A percentile compares a stretch with the other conserved stretches of the same genome.
Conservation (phyloP, 2,797 vertebrate genomes). For the Malurus leucopterus region DNA sequence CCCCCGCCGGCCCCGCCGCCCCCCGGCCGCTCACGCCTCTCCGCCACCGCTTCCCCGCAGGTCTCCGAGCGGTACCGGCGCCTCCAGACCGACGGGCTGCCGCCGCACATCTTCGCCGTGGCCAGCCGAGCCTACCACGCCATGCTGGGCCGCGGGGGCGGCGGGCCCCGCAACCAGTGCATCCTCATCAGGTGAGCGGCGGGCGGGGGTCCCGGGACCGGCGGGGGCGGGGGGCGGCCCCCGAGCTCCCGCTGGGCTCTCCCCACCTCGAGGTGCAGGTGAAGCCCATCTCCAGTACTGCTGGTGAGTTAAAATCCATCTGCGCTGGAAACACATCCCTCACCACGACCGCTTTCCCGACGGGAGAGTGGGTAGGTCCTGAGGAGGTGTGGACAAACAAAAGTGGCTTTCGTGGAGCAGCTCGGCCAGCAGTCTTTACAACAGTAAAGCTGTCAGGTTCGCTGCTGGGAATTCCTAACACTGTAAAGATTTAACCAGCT, state of each 20-base stretch:
- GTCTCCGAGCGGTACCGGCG: constrained; percentile 66
- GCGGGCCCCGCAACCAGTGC: constrained; percentile 67
- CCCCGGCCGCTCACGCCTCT: neutral
- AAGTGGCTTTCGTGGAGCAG: neutral
- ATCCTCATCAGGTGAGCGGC: constrained; percentile 74
- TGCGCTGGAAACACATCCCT: accelerated
- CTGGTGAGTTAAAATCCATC: neutral
- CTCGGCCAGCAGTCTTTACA: accelerated
- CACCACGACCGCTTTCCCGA: accelerated
- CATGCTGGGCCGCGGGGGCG: constrained; percentile 59
- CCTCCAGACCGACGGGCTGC: constrained; percentile 43
- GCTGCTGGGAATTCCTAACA: neutral
- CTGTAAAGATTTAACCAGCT: neutral
- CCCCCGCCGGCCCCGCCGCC: neutral
- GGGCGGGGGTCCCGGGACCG: too few relatives aligned
- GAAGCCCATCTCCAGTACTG: accelerated
- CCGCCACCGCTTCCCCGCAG: neutral
- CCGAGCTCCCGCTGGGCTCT: accelerated
- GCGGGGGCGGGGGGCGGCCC: accelerated
- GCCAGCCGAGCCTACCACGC: constrained; percentile 72
- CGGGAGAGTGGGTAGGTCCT: accelerated
- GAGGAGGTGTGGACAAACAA: too few relatives aligned
- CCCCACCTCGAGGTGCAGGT: accelerated
- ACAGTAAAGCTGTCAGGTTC: neutral
- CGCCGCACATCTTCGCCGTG: constrained; percentile 76